These are phyloP conservation scores for Ephestia elutella DNA, from an alignment of 1,140 invertebrate species.

Conservation along the genomic window DNA sequence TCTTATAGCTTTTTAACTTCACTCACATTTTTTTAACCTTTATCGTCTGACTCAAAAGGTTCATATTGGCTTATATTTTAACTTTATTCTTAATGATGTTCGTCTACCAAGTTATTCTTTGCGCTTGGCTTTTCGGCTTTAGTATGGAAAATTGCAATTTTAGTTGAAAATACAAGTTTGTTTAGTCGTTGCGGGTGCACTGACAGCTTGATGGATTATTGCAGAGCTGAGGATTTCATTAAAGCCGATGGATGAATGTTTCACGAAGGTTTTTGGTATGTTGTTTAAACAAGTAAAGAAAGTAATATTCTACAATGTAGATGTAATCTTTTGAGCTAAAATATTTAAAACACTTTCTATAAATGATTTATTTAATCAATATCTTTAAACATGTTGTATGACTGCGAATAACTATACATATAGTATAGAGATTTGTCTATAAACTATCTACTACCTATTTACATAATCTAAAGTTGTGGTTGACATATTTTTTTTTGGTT, in stretches of 20 bases:
- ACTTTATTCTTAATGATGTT: conserved; percentile 15
- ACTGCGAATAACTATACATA: too few relatives aligned
- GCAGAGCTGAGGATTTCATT: conserved; percentile 32
- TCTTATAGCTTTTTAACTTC: conserved; percentile 6
- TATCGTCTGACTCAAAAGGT: conserved; percentile 1
- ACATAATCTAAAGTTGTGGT: too few relatives aligned
- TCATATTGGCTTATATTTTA: conserved; percentile 6
- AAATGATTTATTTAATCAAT: too few relatives aligned
- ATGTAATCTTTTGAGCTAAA: not conserved
- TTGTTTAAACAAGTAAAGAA: not conserved
- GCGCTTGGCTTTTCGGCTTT: conserved; percentile 1
- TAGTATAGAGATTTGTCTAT: too few relatives aligned
- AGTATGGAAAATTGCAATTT: not conserved
- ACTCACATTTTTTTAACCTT: conserved; percentile 1
- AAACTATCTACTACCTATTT: too few relatives aligned
- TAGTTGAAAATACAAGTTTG: conserved; percentile 11
- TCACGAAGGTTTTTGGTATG: conserved; percentile 8
- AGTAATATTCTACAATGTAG: not conserved
- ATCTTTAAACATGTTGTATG: not conserved
- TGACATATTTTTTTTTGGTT: too few relatives aligned
- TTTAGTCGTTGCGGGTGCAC: conserved; percentile 8
- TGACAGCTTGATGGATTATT: conserved; percentile 40
- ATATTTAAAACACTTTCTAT: too few relatives aligned
- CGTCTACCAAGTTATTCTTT: conserved; percentile 8
- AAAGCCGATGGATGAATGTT: conserved; percentile 24